These are phyloP conservation scores for Eudyptes chrysolophus DNA, from an alignment of 2,113 vertebrate species.

Conservation along the genomic window DNA sequence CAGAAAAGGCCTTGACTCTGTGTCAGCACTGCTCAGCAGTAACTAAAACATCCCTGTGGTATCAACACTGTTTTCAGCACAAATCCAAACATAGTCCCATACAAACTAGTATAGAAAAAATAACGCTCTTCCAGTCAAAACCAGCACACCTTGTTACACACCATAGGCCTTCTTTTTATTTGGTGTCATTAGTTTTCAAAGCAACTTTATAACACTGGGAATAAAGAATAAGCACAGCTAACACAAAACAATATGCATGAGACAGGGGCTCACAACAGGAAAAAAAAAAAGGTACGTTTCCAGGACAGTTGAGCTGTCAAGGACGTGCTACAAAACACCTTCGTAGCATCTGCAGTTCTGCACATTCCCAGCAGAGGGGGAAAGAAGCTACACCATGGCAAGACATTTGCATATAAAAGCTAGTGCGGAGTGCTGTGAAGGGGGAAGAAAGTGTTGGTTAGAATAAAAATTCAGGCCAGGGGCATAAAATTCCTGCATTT, in stretches of 20 bases:
- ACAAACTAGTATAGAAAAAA: neutral
- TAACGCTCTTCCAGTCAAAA: neutral
- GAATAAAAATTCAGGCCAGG: neutral
- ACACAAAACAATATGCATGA: neutral
- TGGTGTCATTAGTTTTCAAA: neutral
- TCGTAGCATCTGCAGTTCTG: constrained; percentile 36
- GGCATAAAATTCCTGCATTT: neutral
- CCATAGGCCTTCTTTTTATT: neutral
- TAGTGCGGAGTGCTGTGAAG: neutral
- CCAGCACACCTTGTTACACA: neutral
- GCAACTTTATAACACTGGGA: neutral
- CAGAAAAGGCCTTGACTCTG: neutral
- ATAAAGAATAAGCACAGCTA: neutral
- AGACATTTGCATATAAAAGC: constrained; percentile 30
- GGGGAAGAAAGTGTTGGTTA: neutral
- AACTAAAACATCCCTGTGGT: neutral
- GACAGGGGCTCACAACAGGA: neutral
- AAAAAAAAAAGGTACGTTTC: neutral
- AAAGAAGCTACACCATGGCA: constrained; percentile 7
- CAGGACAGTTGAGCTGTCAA: neutral
- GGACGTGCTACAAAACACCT: neutral
- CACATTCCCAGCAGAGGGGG: constrained; percentile 72
- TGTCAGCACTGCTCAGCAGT: neutral
- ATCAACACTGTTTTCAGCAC: neutral
- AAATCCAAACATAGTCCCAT: neutral